Percentiles rank a stretch among this genome's conserved stretches.
Evolutionary conservation across 1,140 invertebrate species (phyloP).

Genomic region (Calosoma granatense): DNA sequence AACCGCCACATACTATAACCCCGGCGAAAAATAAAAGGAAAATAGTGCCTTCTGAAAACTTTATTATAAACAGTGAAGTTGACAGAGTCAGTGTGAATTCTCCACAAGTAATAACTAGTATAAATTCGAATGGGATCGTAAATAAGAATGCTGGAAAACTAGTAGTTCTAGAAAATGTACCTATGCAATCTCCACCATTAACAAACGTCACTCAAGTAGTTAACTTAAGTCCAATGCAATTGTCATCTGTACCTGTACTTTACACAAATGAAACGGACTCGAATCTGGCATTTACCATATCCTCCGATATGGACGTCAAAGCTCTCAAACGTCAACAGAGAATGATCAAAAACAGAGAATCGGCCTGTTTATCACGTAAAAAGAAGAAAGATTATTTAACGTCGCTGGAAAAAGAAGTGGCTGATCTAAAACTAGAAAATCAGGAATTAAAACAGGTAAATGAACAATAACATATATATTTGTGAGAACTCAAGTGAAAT

Average conservation of each 20-base stretch:
- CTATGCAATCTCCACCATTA: conserved; percentile 15
- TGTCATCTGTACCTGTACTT: conserved; percentile 10
- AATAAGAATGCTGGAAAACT: conserved; percentile 12
- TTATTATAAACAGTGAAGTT: background rate
- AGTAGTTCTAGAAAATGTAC: conserved; percentile 25
- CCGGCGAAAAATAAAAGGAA: conserved; percentile 1
- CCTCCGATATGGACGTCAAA: conserved; percentile 34
- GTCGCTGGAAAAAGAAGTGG: conserved; percentile 61
- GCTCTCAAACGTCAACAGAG: conserved; percentile 71
- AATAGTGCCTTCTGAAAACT: background rate
- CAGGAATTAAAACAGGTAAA: conserved; percentile 52
- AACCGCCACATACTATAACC: background rate
- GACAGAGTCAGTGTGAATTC: too few relatives aligned
- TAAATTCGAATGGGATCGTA: background rate
- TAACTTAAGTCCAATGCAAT: conserved; percentile 10
- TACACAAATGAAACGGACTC: conserved; percentile 10
- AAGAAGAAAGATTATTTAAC: conserved; percentile 87
- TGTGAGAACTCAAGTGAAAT: too few relatives aligned
- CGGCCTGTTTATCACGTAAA: conserved; percentile 79
- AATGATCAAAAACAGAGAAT: conserved; percentile 86
- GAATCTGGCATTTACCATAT: conserved; percentile 15
- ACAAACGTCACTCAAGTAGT: conserved; percentile 13
- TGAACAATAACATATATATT: background rate
- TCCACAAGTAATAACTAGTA: background rate
- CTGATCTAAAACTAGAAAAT: conserved; percentile 64